Evolutionary conservation across 92 coral and sea anemone species (phyloP).

Genomic region (Phymanthus crucifer): DNA sequence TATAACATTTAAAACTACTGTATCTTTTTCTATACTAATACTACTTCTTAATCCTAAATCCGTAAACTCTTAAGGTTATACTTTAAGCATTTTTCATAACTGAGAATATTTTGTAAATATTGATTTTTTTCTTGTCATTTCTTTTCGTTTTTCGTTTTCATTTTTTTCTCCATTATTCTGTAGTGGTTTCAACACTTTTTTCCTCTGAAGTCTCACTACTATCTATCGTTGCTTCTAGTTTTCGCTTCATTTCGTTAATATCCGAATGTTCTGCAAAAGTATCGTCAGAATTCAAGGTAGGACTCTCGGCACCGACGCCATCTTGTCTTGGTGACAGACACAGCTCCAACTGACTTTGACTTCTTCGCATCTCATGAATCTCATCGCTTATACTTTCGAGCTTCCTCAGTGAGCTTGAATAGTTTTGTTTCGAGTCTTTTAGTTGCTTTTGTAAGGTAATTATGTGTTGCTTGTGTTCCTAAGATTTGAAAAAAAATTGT

Average conservation of each 20-base stretch:
- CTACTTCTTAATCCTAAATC: too few relatives aligned
- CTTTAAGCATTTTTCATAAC: too few relatives aligned
- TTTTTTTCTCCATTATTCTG: background rate
- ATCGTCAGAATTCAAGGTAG: background rate
- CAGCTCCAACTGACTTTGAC: constrained; percentile 60
- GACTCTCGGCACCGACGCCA: constrained; percentile 96
- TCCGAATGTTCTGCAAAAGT: background rate
- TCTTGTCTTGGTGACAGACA: constrained; percentile 59
- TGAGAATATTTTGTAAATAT: too few relatives aligned
- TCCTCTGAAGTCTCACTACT: background rate
- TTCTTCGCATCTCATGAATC: constrained; percentile 89
- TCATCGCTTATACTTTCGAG: constrained; percentile 93
- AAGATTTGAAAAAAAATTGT: background rate
- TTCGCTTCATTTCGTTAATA: background rate
- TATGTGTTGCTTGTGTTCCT: constrained; percentile 85
- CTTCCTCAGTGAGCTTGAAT: constrained; percentile 79
- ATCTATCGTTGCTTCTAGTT: background rate
- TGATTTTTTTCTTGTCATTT: background rate
- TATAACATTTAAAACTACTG: too few relatives aligned
- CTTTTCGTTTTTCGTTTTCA: background rate
- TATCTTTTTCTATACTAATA: too few relatives aligned
- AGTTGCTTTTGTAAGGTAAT: constrained; percentile 66
- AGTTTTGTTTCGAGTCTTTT: constrained; percentile 67
- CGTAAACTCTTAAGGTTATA: too few relatives aligned
- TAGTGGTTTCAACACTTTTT: background rate